Conservation (phyloP, 2,888 invertebrate species). For the Caenorhabditis zanzibari region DNA sequence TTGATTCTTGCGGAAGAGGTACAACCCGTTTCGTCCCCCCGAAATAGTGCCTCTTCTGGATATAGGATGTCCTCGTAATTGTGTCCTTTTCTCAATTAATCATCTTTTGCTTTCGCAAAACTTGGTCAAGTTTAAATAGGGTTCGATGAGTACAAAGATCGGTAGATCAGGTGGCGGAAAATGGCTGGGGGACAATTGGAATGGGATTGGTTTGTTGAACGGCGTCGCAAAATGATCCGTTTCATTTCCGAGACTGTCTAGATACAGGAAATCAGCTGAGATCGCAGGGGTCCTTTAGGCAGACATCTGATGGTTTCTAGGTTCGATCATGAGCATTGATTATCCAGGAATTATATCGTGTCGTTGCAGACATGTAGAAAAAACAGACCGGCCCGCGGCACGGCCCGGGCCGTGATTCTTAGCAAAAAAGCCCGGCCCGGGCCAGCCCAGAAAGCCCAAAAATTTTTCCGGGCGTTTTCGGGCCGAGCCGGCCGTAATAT, state of each 20-base stretch:
- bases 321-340: too few species aligned
- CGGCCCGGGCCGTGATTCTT: too few species aligned
- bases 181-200: neutral
- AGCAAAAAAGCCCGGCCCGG: too few species aligned
- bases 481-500: too few species aligned
- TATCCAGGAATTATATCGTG: too few species aligned
- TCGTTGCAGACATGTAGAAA: too few species aligned
- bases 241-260: neutral
- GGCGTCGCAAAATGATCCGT: neutral
- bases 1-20: conserved; percentile 4
- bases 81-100: conserved; percentile 39
- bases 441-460: too few species aligned
- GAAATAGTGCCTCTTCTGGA: conserved; percentile 35
- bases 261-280: neutral
- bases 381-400: too few species aligned
- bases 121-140: conserved; percentile 36
- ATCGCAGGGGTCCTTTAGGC: too few species aligned
- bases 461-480: too few species aligned
- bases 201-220: conserved; percentile 6
- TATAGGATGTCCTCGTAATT: conserved; percentile 27
- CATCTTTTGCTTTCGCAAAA: conserved; percentile 36
- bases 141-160: conserved; percentile 33
- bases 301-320: neutral
- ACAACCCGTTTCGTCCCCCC: conserved; percentile 26
- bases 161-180: conserved; percentile 27